Evolutionary conservation across 2,113 vertebrate species (phyloP).

Genomic region (Nanorana parkeri): DNA sequence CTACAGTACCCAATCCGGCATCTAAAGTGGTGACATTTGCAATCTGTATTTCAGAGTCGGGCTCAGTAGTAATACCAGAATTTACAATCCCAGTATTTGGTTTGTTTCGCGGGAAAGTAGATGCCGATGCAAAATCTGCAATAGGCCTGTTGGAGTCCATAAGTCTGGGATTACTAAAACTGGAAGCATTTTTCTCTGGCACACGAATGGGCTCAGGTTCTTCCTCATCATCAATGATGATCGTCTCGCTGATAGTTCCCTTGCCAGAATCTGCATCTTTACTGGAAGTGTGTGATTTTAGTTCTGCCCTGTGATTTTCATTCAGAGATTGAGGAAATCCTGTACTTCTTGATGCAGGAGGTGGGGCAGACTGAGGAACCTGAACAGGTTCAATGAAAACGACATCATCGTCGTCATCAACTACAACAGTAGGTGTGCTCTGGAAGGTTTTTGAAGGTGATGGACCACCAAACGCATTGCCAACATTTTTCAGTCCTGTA

Average conservation of each 20-base stretch:
- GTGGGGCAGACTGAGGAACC: constrained; percentile 68
- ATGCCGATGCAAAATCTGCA: constrained; percentile 76
- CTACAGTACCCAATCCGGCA: constrained; percentile 75
- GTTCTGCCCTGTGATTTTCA: constrained; percentile 76
- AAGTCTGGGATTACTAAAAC: constrained; percentile 75
- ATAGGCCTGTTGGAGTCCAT: constrained; percentile 76
- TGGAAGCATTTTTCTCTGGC: constrained; percentile 78
- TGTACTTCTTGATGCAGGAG: constrained; percentile 70
- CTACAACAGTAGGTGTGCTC: constrained; percentile 73
- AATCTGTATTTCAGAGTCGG: constrained; percentile 95
- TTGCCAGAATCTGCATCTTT: constrained; percentile 78
- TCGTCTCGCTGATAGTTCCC: constrained; percentile 87
- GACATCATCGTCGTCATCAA: constrained; percentile 89
- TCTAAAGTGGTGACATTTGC: constrained; percentile 96
- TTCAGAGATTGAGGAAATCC: constrained; percentile 73
- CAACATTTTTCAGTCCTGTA: constrained; percentile 82
- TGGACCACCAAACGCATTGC: constrained; percentile 78
- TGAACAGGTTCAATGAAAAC: constrained; percentile 87
- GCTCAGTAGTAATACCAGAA: constrained; percentile 91
- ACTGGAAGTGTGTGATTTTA: constrained; percentile 72
- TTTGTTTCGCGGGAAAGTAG: constrained; percentile 83
- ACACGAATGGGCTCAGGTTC: constrained; percentile 81
- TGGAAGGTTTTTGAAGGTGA: constrained; percentile 75
- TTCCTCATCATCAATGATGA: constrained; percentile 97
- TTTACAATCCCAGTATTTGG: constrained; percentile 77